Conservation (phyloP, 2,113 vertebrate species). For the Tinamus guttatus region DNA sequence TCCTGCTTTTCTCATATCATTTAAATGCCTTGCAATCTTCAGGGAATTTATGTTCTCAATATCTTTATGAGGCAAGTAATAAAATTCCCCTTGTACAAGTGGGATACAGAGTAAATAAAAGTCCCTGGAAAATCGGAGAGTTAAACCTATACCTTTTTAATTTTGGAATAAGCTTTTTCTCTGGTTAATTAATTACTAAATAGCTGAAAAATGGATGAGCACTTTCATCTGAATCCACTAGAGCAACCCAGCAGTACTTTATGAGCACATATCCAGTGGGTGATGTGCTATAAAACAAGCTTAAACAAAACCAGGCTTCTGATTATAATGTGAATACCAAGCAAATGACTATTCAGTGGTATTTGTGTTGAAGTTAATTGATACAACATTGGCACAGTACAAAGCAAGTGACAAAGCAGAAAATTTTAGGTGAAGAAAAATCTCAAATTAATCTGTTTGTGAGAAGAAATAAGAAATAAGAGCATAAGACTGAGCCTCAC, state of each 20-base stretch:
- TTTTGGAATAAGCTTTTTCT: not conserved
- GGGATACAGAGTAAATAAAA: not conserved
- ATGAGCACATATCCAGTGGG: not conserved
- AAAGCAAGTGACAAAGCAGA: not conserved
- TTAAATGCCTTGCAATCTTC: not conserved
- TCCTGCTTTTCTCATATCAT: not conserved
- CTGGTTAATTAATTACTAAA: not conserved
- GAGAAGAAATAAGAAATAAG: not conserved
- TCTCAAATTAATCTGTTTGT: not conserved
- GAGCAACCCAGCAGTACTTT: not conserved
- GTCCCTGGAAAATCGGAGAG: not conserved
- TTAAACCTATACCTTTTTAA: not conserved
- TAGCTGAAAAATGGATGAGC: not conserved
- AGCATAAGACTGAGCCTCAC: not conserved
- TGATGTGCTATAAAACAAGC: not conserved
- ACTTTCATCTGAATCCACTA: not conserved
- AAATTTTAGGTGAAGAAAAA: not conserved
- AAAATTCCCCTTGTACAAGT: not conserved
- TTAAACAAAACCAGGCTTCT: not conserved
- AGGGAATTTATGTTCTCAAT: not conserved
- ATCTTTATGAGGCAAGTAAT: not conserved
- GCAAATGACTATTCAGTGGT: not conserved
- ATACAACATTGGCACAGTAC: not conserved
- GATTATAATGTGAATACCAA: not conserved
- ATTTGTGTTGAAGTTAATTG: not conserved